Base-by-base conservation (phyloP, 2,113 vertebrate species). In the Barnardius zonarius region DNA sequence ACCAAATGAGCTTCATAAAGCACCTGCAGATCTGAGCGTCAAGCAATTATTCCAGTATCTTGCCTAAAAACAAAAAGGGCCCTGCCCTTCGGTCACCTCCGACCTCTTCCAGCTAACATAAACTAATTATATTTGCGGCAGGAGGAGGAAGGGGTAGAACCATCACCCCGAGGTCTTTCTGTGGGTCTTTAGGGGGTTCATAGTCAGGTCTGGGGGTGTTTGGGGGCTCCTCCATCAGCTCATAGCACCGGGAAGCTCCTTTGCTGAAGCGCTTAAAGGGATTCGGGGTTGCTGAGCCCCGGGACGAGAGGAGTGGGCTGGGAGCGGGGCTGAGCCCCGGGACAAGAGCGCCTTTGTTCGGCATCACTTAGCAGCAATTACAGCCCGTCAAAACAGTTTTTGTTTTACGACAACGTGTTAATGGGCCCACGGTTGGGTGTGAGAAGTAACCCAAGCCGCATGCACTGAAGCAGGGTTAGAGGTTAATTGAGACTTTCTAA, bases 51-150 rank as follows among this genome's bases (percentile, higher is more conserved):
- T 98, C 97, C 98, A 98, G 98, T 98, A 98, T 98, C 98, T 98
- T 99, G 98, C 98, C 98, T 98, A 98, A 98, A 98, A 98, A 98
- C 98, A 98, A 98, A 98, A 98, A 98, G 98, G 97, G 96, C 97
- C 96, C 96, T 98, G 98, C 98, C 98, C 98, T 98, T 97, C 90
- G 78, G 90, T 97, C 97, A 97, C 98, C 98, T 98, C 97, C 98
- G 98, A 99, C 99, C 99, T 99, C 98, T 98, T 98, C 96, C 98
- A 98, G 98, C 98, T 98, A 99, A 99, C 98, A 98, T 99, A 99
- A 99, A 99, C 99, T 99, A 99, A 99, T 99, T 99, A 99, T 98
- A 97, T 98, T 98, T 98, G 97, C 80, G 79, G 96, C 86, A 82
- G 95, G 95, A 94, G 93, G 79, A 92, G 86, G 89, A 87, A 86